A percentile compares a stretch with the other conserved stretches of the same genome.
phyloP scores from a whole-genome alignment of 2,888 invertebrate species.

The Catocala nupta region DNA sequence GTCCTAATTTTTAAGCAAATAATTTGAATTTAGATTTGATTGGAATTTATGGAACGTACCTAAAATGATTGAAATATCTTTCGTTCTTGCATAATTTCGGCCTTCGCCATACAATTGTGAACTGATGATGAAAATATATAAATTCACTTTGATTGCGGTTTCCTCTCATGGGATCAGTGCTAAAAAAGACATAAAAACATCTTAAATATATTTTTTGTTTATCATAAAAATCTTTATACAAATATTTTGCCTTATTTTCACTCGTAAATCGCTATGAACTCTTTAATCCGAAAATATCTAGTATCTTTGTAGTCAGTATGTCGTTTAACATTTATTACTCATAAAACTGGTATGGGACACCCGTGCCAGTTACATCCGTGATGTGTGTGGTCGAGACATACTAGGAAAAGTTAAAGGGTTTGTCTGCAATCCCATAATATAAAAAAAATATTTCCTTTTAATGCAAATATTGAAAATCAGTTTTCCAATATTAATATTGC shows the following conservation, averaged over 20 bases:
- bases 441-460: too few relatives aligned
- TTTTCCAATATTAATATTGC: too few relatives aligned
- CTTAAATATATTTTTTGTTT: neutral
- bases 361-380: conserved; percentile 41
- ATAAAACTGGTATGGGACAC: conserved; percentile 41
- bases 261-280: conserved; percentile 37
- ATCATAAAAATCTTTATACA: conserved; percentile 9
- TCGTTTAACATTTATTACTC: conserved; percentile 42
- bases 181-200: neutral
- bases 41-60: neutral
- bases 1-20: too few relatives aligned
- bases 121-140: too few relatives aligned
- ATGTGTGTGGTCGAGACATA: conserved; percentile 40
- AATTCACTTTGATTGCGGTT: too few relatives aligned
- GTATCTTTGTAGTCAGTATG: conserved; percentile 42
- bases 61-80: neutral
- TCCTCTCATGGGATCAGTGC: too few relatives aligned
- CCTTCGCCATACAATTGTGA: too few relatives aligned
- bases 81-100: neutral
- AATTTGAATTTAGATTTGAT: neutral
- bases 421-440: neutral
- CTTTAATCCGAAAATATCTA: conserved; percentile 42
- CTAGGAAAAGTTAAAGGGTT: neutral
- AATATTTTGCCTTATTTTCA: conserved; percentile 19
- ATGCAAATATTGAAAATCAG: too few relatives aligned